phyloP scores from a whole-genome alignment of 2,888 invertebrate species.

The Perizoma flavofasciatum region DNA sequence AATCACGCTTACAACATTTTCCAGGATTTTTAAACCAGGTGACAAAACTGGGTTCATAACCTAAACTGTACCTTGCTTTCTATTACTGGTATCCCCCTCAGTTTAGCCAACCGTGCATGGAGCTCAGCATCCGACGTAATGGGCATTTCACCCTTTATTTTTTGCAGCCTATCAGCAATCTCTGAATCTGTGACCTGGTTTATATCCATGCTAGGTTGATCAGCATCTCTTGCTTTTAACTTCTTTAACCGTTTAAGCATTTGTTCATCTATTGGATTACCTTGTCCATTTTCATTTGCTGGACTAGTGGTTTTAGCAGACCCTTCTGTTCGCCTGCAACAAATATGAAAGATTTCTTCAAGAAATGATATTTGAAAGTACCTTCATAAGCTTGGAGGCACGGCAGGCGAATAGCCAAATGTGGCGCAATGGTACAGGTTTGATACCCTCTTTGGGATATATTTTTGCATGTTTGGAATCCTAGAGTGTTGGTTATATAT shows the following conservation, averaged over 20 bases:
- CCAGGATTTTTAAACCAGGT: no score
- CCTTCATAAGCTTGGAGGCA: neutral
- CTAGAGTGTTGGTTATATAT: neutral
- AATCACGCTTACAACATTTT: no score
- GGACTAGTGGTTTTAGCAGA: slow-evolving; percentile 3
- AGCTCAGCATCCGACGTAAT: slow-evolving; percentile 86
- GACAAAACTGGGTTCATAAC: no score
- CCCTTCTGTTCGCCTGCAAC: slow-evolving; percentile 11
- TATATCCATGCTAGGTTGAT: neutral
- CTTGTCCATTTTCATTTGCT: slow-evolving; percentile 14
- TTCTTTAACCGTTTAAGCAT: slow-evolving; percentile 87
- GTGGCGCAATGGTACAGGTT: no score
- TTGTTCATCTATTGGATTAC: slow-evolving; percentile 80
- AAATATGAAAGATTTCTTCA: neutral
- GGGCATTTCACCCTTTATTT: slow-evolving; percentile 63
- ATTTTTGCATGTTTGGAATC: neutral
- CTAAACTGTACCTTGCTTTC: slow-evolving; percentile 53
- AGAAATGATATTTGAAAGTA: no score
- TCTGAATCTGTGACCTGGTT: slow-evolving; percentile 49
- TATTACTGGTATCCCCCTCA: slow-evolving; percentile 83
- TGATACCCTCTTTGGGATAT: no score
- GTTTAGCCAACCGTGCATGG: slow-evolving; percentile 84
- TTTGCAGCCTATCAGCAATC: slow-evolving; percentile 60
- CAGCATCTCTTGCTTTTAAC: slow-evolving; percentile 82
- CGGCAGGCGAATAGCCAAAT: no score